These are phyloP conservation scores for Cryptomyrus ogoouensis DNA, from an alignment of 2,113 vertebrate species.

Conservation along the genomic window DNA sequence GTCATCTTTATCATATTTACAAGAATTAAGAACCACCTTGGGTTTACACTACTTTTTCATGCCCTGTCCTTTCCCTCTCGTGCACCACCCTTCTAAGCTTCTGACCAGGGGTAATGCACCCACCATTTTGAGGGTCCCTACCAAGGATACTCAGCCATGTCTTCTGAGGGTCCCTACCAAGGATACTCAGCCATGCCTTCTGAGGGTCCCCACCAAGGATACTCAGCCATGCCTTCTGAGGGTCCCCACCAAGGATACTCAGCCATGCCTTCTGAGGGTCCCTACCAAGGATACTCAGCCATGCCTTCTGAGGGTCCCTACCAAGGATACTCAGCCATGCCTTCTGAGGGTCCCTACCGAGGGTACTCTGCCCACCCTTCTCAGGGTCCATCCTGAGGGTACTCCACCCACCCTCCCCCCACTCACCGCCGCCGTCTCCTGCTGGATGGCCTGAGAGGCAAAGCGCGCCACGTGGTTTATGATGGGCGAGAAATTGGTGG, in stretches of 20 bases:
- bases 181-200: background rate
- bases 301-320: background rate
- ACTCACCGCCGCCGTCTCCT: slow-evolving; percentile 81
- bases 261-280: background rate
- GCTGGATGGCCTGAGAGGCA: slow-evolving; percentile 84
- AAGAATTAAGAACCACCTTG: background rate
- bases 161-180: background rate
- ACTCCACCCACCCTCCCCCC: fast-evolving
- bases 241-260: fast-evolving
- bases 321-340: fast-evolving
- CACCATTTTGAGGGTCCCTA: background rate
- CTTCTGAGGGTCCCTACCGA: background rate
- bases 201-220: background rate
- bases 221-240: background rate
- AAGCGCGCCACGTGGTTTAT: slow-evolving; percentile 92
- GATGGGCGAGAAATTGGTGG: slow-evolving; percentile 95
- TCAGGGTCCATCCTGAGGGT: too few relatives aligned
- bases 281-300: background rate
- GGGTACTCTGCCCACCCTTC: background rate
- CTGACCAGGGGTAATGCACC: background rate
- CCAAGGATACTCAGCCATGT: background rate
- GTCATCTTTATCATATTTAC: background rate
- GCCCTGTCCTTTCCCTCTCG: background rate
- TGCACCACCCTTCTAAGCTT: background rate
- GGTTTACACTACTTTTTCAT: background rate